phyloP scores from a whole-genome alignment of 2,888 invertebrate species.

The Amiota mariae region DNA sequence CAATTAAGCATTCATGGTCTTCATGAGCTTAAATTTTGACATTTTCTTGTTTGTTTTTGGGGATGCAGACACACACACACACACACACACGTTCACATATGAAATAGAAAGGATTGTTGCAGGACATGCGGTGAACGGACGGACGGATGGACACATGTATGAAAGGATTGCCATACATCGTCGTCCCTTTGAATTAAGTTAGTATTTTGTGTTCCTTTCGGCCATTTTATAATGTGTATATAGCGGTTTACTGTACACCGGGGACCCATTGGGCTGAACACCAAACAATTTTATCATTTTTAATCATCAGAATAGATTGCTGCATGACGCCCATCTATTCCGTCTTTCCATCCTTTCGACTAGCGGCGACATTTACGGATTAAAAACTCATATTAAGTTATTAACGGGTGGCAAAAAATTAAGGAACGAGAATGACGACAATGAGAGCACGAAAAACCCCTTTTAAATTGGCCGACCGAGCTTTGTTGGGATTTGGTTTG shows the following conservation, averaged over 20 bases:
- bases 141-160: constrained; percentile 24
- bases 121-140: constrained; percentile 2
- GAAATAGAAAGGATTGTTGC: too few relatives aligned
- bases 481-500: constrained; percentile 6
- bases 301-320: constrained; percentile 68
- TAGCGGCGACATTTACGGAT: constrained; percentile 61
- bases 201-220: constrained; percentile 61
- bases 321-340: constrained; percentile 21
- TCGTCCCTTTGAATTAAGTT: constrained; percentile 35
- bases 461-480: background rate
- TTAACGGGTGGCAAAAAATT: constrained; percentile 56
- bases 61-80: constrained; percentile 27
- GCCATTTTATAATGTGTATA: constrained; percentile 74
- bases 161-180: constrained; percentile 4
- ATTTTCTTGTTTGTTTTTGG: constrained; percentile 60
- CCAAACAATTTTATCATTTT: constrained; percentile 72
- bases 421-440: background rate
- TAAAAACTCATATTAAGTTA: constrained; percentile 71
- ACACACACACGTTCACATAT: background rate
- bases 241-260: constrained; percentile 72
- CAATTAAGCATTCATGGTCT: constrained; percentile 67
- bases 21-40: constrained; percentile 64
- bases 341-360: background rate
- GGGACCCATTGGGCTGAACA: constrained; percentile 68
- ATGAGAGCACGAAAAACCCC: background rate